These are phyloP conservation scores for Pherbina coryleti DNA, from an alignment of 2,888 invertebrate species.

Conservation along the genomic window DNA sequence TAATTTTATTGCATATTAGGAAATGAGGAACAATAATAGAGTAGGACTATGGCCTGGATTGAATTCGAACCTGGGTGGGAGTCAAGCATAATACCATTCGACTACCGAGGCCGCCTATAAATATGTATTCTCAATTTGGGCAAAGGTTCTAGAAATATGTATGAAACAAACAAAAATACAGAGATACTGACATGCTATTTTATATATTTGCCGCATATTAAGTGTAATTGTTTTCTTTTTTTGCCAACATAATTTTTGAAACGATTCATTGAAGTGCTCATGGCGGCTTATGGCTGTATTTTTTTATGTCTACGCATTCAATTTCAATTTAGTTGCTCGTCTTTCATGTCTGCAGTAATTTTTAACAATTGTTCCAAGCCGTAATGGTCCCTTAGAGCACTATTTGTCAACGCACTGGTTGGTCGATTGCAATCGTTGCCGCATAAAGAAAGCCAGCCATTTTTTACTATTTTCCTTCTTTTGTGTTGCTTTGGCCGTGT, in stretches of 20 bases:
- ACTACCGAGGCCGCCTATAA: too few species aligned
- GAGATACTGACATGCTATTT: too few species aligned
- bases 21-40: too few species aligned
- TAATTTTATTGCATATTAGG: too few species aligned
- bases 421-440: neutral
- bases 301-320: slow-evolving; percentile 4
- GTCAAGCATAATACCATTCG: too few species aligned
- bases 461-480: neutral
- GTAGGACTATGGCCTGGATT: too few species aligned
- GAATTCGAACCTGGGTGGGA: too few species aligned
- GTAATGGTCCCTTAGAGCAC: neutral
- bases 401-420: neutral
- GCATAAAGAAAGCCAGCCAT: neutral
- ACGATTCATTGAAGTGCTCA: slow-evolving; percentile 27
- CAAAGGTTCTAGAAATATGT: too few species aligned
- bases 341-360: slow-evolving; percentile 61
- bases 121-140: too few species aligned
- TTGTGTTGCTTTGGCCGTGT: neutral
- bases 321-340: slow-evolving; percentile 61
- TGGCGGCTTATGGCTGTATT: slow-evolving; percentile 23
- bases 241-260: neutral
- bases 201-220: too few species aligned
- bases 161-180: too few species aligned
- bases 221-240: too few species aligned
- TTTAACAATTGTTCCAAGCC: slow-evolving; percentile 54